Evolutionary conservation across 2,797 vertebrate species (phyloP).

Genomic region (Acipenser transmontanus): DNA sequence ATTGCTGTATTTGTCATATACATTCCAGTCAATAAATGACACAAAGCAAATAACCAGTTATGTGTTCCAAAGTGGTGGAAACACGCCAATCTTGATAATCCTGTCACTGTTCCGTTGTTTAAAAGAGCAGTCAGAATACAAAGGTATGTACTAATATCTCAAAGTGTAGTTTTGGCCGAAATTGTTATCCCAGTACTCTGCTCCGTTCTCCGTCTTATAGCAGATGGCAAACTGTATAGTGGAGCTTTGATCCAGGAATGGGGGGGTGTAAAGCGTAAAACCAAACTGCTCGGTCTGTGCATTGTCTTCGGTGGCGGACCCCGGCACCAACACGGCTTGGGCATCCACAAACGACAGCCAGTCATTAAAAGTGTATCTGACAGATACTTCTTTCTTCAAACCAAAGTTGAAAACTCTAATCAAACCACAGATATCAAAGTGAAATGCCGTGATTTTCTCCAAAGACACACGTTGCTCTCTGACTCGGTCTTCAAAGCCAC

Average conservation of each 20-base stretch:
- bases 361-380: slow-evolving; percentile 83
- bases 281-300: slow-evolving; percentile 46
- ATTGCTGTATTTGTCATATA: too few species aligned
- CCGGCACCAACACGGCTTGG: slow-evolving; percentile 47
- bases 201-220: slow-evolving; percentile 52
- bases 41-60: too few species aligned
- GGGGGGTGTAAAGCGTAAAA: slow-evolving; percentile 72
- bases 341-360: slow-evolving; percentile 79
- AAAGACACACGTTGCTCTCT: slow-evolving; percentile 58
- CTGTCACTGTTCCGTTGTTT: neutral
- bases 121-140: slow-evolving; percentile 19
- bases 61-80: too few species aligned
- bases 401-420: slow-evolving; percentile 41
- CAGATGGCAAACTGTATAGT: slow-evolving; percentile 75
- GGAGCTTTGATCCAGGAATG: slow-evolving; percentile 47
- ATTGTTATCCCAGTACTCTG: slow-evolving; percentile 89
- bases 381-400: slow-evolving; percentile 49
- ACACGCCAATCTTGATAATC: too few species aligned
- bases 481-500: slow-evolving; percentile 39
- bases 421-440: slow-evolving; percentile 50
- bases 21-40: too few species aligned
- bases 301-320: neutral
- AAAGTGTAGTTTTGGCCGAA: slow-evolving; percentile 73
- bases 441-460: slow-evolving; percentile 51
- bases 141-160: slow-evolving; percentile 33